Evolutionary conservation across 2,113 vertebrate genomes (phyloP), one percentile per base, ranked within the genome.

Genomic region (Garra rufa): DNA sequence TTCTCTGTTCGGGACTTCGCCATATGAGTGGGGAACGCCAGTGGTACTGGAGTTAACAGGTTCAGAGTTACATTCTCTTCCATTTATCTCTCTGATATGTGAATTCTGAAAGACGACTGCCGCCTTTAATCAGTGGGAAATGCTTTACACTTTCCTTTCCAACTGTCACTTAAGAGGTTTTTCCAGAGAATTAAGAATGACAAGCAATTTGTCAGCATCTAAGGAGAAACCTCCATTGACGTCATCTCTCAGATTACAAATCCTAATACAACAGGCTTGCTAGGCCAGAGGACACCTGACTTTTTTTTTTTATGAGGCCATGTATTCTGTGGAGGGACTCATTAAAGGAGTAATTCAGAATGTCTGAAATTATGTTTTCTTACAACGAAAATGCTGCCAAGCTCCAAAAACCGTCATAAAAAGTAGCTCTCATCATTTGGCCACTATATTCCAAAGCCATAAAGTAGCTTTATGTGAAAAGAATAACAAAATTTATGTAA

Each of bases 71-170:
- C 61, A 41, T 78, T 82, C 83, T 59, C 71, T 61, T 73, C 59
- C 34, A 65, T 26, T 70, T 57, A 52, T 80, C 74, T 44, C 57
- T 80, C 76, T 80, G 69, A 87, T 76, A 79, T 80, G 81, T 67
- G n/a, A 9, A 30, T 48, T 88, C 76, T 69, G 46, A 80, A 70
- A 26, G 41, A 19, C n/a, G 17, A 19, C 6, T 65, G 46, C 71
- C 17, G 71, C 71, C 41, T 87, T 84, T 86, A 89, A 88, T 88
- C 81, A 84, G 84, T 55, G 74, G n/a, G 81, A 84, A 88, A 85
- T 26, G 83, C 85, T 87, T 89, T 86, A 55, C 41, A 76, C 85
- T 77, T 85, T 85, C 80, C 69, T 67, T 71, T 89, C 67, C 85
- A 83, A 89, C 89, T 87, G 79, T 73, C 67, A 55, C 44, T 76